phyloP scores from a whole-genome alignment of 2,113 vertebrate genomes.

The Heterotilapia buettikoferi region DNA sequence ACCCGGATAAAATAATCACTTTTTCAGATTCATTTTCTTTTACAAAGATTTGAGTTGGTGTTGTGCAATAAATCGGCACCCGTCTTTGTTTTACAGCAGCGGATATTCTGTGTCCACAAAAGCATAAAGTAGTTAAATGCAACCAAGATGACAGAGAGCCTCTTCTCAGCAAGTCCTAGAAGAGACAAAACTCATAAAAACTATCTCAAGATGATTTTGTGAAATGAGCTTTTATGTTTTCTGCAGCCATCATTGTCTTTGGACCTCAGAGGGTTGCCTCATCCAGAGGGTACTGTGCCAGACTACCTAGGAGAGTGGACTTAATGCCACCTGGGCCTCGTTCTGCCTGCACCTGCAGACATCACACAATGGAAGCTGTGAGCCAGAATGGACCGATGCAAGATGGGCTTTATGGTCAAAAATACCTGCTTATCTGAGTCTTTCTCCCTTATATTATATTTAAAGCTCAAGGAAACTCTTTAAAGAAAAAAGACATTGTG shows the following conservation, averaged over 20 bases:
- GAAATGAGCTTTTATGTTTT: neutral
- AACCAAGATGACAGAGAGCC: neutral
- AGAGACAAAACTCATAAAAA: neutral
- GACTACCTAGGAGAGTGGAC: accelerated
- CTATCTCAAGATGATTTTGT: neutral
- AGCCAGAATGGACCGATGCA: accelerated
- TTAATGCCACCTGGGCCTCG: neutral
- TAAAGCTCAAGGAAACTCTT: neutral
- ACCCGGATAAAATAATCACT: neutral
- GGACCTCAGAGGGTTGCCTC: neutral
- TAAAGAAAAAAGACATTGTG: neutral
- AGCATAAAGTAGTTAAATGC: neutral
- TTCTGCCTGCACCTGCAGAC: neutral
- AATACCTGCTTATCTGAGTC: neutral
- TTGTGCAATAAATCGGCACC: neutral
- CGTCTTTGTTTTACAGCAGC: neutral
- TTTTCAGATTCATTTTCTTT: neutral
- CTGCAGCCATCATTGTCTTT: neutral
- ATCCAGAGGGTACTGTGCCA: neutral
- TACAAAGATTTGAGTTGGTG: neutral
- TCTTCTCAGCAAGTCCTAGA: neutral
- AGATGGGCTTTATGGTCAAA: accelerated
- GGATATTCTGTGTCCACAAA: accelerated
- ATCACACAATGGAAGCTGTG: neutral
- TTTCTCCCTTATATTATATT: neutral